These are phyloP conservation scores for Lithosia quadra DNA, from an alignment of 2,888 invertebrate species.

Conservation along the genomic window DNA sequence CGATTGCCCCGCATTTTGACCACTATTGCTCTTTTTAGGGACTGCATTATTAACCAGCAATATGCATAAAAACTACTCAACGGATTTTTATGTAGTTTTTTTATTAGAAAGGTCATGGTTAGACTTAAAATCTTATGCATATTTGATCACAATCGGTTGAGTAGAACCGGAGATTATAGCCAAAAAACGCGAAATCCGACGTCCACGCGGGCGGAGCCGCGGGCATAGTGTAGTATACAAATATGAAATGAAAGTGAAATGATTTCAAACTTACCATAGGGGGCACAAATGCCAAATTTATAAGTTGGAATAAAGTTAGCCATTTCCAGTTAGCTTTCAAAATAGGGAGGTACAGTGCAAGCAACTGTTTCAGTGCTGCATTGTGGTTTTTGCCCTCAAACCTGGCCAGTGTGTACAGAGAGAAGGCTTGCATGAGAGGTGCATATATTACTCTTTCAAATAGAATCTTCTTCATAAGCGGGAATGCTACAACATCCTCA, in stretches of 20 bases:
- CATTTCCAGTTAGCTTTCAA: constrained; percentile 92
- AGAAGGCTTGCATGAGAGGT: constrained; percentile 90
- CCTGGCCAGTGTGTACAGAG: constrained; percentile 90
- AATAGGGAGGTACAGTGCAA: constrained; percentile 89
- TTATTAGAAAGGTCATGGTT: too few relatives aligned
- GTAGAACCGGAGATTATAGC: too few relatives aligned
- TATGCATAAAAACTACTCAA: too few relatives aligned
- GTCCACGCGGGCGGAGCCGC: too few relatives aligned
- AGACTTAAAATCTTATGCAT: too few relatives aligned
- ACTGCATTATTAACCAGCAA: too few relatives aligned
- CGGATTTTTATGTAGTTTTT: too few relatives aligned
- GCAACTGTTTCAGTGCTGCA: constrained; percentile 88
- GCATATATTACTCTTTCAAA: constrained; percentile 91
- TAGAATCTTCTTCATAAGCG: constrained; percentile 88
- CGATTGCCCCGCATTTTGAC: too few relatives aligned
- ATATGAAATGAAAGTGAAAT: background rate
- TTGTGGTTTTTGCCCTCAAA: constrained; percentile 92
- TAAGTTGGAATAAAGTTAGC: constrained; percentile 90
- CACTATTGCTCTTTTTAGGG: too few relatives aligned
- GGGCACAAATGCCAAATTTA: constrained; percentile 92
- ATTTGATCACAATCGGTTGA: too few relatives aligned
- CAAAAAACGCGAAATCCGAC: too few relatives aligned
- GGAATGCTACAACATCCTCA: constrained; percentile 85
- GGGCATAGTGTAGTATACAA: too few relatives aligned
- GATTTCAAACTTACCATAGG: constrained; percentile 88